Base-by-base conservation (phyloP, 2,888 invertebrate genomes). In the Nomada ruficornis region DNA sequence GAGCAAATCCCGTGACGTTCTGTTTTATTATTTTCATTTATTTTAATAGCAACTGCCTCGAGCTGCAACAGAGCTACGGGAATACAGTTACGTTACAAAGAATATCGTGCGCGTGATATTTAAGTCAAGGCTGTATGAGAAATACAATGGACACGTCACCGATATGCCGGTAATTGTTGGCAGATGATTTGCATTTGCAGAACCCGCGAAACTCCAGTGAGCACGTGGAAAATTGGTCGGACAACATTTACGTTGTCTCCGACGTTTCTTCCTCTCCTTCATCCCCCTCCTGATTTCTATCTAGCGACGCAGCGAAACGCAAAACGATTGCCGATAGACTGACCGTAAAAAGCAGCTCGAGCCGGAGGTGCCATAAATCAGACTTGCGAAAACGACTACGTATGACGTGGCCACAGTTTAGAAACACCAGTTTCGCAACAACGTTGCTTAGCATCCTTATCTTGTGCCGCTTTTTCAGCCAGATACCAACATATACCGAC, bases 371-470 rank as follows among this genome's bases (percentile, higher is more conserved):
- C 29, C 36, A 36, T 78, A 74, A 78, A 74, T 78, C 78, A 78
- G 26, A n/a, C 62, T 74, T 55, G 67, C 78, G 67, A 68, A 68
- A 69, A 76, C 70, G 59, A 9, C 73, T 70, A 77, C 20, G 65
- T 60, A 50, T 60, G 65, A 36, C 76, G 70, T 47, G 20, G 20
- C 52, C 20, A n/a, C 36, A 65, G 44, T 42, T 67, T 68, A 52
- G 72, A 52, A 68, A 64, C 55, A 44, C 3, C 3, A 60, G 73
- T 75, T 74, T 77, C 77, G 73, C 64, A 60, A 82, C 80, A 54
- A 60, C 44, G 50, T 70, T 52, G 72, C 60, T 18, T 20, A n/a
- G 36, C 62, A 65, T 75, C 74, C 68, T 80, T 80, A 76, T 82
- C 80, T 67, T 18, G 26, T 5, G 3, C 2, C 15, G 9, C 50